Base-by-base conservation (phyloP, 2,113 vertebrate species). In the Melanotaenia duboulayi region DNA sequence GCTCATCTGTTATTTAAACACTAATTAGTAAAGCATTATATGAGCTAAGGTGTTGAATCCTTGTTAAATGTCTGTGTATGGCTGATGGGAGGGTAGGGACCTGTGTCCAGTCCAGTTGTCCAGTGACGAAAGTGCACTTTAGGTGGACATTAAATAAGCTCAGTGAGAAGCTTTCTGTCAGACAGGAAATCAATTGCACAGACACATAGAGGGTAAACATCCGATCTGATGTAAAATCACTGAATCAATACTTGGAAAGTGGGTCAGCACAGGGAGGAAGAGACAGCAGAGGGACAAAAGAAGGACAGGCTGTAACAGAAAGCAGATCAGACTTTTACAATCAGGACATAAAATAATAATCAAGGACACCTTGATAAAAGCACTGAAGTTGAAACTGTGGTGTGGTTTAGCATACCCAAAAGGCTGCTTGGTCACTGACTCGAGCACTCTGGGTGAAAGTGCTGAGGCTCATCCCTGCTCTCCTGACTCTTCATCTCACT, bases 241-340 rank as follows among this genome's bases (percentile, higher is more conserved):
- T 7, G 35, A 25, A 82, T 94, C 82, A 4, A 91, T 92, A n/a
- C 35, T 40, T 82, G 83, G 78, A 87, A 93, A 89, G 65, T 85
- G 73, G 80, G 81, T 59, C 80, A 61, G 32, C 32, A 35, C 32
- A 35, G 8, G 8, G 50, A 37, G 32, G 35, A 57, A 49, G 11
- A 2, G 17, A 17, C 49, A 25, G 4, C 11, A 20, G 44, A 7
- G 12, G 32, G 4, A 44, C 1, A 13, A 63, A 28, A n/a, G 7
- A 7, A 64, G 4, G 0, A 51, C 20, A 67, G 51, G 73, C 57
- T 79, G 52, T 54, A 48, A 51, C 48, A 59, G 28, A 72, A 58
- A 11, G 3, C 0, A 23, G 48, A 49, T 39, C 0, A 40, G 23
- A 51, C 4, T 35, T 39, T 70, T 68, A 35, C 32, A 35, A 12